Percentiles rank a stretch among this genome's conserved stretches.
Evolutionary conservation across 2,113 vertebrate genomes (phyloP).

Genomic region (Asarcornis scutulata): DNA sequence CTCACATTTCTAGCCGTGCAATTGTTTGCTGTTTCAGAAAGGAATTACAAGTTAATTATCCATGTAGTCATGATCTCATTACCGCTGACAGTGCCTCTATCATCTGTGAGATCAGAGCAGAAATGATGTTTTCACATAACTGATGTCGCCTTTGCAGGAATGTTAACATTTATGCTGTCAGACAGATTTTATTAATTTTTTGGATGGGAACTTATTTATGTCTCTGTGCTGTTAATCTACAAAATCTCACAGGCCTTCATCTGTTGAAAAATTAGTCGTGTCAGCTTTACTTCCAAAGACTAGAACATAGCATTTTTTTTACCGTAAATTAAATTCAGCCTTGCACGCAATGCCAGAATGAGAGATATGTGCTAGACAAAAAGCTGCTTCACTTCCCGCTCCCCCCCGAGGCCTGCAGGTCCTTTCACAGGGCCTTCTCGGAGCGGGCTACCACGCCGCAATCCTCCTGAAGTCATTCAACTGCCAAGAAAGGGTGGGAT

Average conservation of each 20-base stretch:
- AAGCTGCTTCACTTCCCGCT: fast-evolving
- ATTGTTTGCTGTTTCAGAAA: not conserved
- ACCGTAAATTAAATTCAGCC: not conserved
- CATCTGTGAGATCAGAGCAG: not conserved
- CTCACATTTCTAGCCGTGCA: not conserved
- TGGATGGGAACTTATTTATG: not conserved
- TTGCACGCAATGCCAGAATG: not conserved
- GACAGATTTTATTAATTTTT: constrained; percentile 1
- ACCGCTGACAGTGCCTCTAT: not conserved
- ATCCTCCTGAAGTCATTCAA: not conserved
- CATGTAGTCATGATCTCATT: not conserved
- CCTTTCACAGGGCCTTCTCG: not conserved
- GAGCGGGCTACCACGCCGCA: not conserved
- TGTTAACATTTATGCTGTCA: not conserved
- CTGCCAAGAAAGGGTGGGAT: not conserved
- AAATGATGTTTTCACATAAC: not conserved
- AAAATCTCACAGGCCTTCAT: not conserved
- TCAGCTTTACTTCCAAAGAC: not conserved
- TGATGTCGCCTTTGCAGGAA: not conserved
- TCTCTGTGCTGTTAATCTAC: not conserved
- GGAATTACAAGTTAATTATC: constrained; percentile 7
- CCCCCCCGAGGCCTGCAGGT: not conserved
- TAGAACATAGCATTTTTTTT: not conserved
- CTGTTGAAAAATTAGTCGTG: not conserved
- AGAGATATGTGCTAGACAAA: fast-evolving